Percentiles rank a stretch among this genome's conserved stretches.
Conservation (phyloP, 2,113 vertebrate species). For the Echinops telfairi region DNA sequence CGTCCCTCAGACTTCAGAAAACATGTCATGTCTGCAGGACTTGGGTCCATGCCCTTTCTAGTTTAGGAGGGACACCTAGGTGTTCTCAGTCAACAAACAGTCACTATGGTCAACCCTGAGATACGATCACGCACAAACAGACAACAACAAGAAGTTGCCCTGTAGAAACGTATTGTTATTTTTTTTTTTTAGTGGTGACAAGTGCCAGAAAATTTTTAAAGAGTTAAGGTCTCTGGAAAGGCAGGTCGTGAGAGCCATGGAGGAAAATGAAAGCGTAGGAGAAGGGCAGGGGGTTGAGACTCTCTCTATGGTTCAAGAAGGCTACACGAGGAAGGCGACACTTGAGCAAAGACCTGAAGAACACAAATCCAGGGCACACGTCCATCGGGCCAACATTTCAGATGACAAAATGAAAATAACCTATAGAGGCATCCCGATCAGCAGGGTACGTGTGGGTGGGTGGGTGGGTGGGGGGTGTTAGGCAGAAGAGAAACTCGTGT, state of each 20-base stretch:
- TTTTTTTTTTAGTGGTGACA: too few relatives aligned
- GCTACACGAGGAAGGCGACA: not conserved
- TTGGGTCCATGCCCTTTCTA: not conserved
- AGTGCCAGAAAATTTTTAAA: not conserved
- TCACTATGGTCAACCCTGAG: not conserved
- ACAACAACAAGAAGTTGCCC: not conserved
- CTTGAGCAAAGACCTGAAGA: not conserved
- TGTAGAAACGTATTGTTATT: too few relatives aligned
- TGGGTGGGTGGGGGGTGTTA: too few relatives aligned
- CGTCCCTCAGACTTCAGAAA: not conserved
- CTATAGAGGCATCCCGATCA: not conserved
- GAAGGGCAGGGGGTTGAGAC: too few relatives aligned
- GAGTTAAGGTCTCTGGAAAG: not conserved
- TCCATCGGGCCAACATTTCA: not conserved
- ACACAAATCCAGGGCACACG: too few relatives aligned
- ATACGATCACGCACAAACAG: not conserved
- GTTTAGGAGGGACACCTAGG: not conserved
- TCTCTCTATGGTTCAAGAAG: not conserved
- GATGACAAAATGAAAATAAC: not conserved
- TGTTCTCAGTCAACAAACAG: too few relatives aligned
- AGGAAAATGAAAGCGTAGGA: fast-evolving
- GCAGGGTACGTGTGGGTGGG: not conserved
- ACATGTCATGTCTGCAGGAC: not conserved
- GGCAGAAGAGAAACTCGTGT: not conserved
- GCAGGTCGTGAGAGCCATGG: fast-evolving